Evolutionary conservation across 2,888 invertebrate genomes (phyloP), one percentile per base, ranked within the genome.

Genomic region (Agonopterix subpropinquella): DNA sequence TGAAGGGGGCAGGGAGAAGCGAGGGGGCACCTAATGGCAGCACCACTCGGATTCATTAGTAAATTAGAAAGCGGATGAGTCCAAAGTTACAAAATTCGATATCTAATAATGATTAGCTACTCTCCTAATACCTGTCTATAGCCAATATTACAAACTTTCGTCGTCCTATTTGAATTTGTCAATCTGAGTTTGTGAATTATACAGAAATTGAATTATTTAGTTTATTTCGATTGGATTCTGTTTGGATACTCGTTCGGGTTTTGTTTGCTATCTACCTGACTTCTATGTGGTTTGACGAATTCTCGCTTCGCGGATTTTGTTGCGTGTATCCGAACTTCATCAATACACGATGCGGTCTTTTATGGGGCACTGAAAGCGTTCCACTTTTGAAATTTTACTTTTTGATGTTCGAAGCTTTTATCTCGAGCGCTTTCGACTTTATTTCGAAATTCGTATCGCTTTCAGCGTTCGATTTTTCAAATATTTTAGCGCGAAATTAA

Each of bases 11-110:
- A 10, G 41, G 44, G 47, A 56, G 50, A 44, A 52, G 13, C 50
- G 50, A 48, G 49, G 62, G 67, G 70, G 70, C 65, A 70, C 75
- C 77, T 84, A 84, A 86, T 86, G 83, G 86, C 80, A 79, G 74
- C 79, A 80, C 77, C 82, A 85, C 86, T 83, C 85, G 84, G 89
- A 85, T 89, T 89, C 89, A 89, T 89, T 89, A 89, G 89, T 84
- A 89, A 89, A 89, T 89, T 89, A 89, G 87, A 88, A 84, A 83
- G 80, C 82, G 86, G 88, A 89, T 86, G 89, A 89, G 87, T 85
- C 85, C 86, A 85, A 88, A 89, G 87, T 89, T 89, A 79, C 73
- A 88, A 88, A 89, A 88, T 88, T 87, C 88, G 85, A 89, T 88
- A 89, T 88, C 85, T 87, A 87, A 87, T 88, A 89, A 89, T 88